Base-by-base conservation (phyloP, 2,888 invertebrate species). In the Anticlea derivata region DNA sequence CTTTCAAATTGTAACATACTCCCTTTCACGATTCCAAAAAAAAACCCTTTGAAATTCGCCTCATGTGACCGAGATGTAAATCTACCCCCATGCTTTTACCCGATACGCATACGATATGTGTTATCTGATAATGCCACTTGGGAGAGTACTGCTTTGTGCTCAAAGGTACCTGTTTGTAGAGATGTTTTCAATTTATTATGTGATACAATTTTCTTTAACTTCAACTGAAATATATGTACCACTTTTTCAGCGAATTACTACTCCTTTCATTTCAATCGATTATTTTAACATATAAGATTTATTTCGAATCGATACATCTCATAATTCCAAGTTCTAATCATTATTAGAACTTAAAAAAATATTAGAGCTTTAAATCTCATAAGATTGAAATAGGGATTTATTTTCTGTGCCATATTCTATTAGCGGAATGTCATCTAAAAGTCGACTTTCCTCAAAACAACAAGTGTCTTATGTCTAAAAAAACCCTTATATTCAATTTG, bases 1-100 rank as follows among this genome's bases (percentile, higher is more conserved):
- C 33, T 17, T 33, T 33, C 8, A 8, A 6, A 33, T 17, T 33
- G 17, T 17, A 7, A 33, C 17, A n/a, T n/a, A n/a, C 47, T 33
- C 48, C 44, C 31, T 53, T 65, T 64, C 54, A 61, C 73, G 70
- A 70, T 68, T 72, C 70, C 17, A 17, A 70, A 69, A 80, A 82
- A 80, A 86, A 86, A 75, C 83, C 83, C 83, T 87, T 89, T 88
- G 85, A 85, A 85, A 88, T 86, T 83, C 86, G 76, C 79, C 70
- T 73, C 83, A 78, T 78, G 77, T 70, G 66, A 75, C 78, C 77
- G 68, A 70, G 70, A 83, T 83, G 79, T 60, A 78, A 87, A 84
- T 89, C 86, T 81, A 87, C 81, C 87, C 88, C 87, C 80, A 79
- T 83, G 85, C 87, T 87, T 86, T 86, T 79, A 86, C 83, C 73